Conservation (phyloP, 2,113 vertebrate genomes). For the Tretioscincus oriximinensis region DNA sequence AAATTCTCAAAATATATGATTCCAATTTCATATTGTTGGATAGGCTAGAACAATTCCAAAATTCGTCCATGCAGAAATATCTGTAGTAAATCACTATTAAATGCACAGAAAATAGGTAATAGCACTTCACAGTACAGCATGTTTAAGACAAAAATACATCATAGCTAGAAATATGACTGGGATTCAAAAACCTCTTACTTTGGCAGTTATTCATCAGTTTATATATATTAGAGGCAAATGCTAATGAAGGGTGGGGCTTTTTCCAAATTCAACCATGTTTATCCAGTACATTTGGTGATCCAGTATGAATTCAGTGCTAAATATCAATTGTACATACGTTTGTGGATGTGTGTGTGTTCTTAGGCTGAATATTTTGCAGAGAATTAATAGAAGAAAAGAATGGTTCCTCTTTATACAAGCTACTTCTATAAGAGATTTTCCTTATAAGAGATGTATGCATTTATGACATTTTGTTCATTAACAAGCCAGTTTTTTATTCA, state of each 20-base stretch:
- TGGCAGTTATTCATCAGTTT: neutral
- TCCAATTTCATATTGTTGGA: neutral
- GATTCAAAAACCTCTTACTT: too few species aligned
- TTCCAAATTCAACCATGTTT: slow-evolving; percentile 10
- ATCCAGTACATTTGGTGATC: slow-evolving; percentile 23
- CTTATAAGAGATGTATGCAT: too few species aligned
- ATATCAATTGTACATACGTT: slow-evolving; percentile 45
- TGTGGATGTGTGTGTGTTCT: neutral
- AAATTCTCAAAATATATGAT: neutral
- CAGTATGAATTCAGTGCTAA: slow-evolving; percentile 32
- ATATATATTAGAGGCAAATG: neutral
- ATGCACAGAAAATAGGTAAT: neutral
- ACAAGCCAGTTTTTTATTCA: too few species aligned
- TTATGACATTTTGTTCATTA: too few species aligned
- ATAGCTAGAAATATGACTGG: neutral
- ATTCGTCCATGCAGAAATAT: neutral
- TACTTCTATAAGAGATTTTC: too few species aligned
- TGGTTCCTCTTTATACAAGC: too few species aligned
- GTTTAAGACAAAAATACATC: neutral
- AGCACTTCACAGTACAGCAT: too few species aligned
- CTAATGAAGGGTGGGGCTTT: neutral
- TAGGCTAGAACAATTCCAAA: neutral
- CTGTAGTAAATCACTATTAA: neutral
- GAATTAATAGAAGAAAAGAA: neutral
- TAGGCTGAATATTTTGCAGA: neutral